phyloP scores from a whole-genome alignment of 2,888 invertebrate species.

The Halictus ligatus region DNA sequence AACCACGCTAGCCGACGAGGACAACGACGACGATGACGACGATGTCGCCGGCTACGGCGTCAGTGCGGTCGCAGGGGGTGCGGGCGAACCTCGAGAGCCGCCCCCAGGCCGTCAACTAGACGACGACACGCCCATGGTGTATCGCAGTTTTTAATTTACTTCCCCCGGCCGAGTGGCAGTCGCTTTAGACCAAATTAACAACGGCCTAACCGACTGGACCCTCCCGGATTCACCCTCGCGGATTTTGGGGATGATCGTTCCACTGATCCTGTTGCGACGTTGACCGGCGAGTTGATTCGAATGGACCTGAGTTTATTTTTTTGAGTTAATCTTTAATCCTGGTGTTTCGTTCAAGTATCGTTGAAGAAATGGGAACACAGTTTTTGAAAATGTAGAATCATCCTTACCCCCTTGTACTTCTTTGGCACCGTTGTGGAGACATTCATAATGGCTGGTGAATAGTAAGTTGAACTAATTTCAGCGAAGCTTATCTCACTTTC shows the following conservation, averaged over 20 bases:
- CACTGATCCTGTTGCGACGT: not conserved
- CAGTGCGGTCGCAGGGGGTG: constrained; percentile 46
- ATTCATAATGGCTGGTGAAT: not conserved
- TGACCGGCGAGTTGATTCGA: not conserved
- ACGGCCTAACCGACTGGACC: not conserved
- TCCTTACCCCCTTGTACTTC: not conserved
- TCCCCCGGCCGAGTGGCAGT: constrained; percentile 1
- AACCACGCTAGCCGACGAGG: constrained; percentile 45
- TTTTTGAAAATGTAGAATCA: not conserved
- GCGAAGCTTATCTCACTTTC: not conserved
- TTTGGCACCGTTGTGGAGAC: not conserved
- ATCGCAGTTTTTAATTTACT: constrained; percentile 62
- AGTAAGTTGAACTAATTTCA: not conserved
- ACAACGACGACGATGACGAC: constrained; percentile 35
- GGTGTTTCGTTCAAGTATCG: not conserved
- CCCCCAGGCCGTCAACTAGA: constrained; percentile 53
- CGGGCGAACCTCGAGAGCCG: constrained; percentile 47
- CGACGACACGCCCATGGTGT: constrained; percentile 53
- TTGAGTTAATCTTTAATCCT: not conserved
- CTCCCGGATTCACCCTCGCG: not conserved
- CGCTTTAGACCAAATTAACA: not conserved
- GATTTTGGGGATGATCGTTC: not conserved
- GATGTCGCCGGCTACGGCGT: constrained; percentile 48
- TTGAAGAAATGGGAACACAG: not conserved
- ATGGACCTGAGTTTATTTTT: not conserved